These are phyloP conservation scores for Megamerina dolium DNA, from an alignment of 2,888 invertebrate genomes.

Conservation along the genomic window DNA sequence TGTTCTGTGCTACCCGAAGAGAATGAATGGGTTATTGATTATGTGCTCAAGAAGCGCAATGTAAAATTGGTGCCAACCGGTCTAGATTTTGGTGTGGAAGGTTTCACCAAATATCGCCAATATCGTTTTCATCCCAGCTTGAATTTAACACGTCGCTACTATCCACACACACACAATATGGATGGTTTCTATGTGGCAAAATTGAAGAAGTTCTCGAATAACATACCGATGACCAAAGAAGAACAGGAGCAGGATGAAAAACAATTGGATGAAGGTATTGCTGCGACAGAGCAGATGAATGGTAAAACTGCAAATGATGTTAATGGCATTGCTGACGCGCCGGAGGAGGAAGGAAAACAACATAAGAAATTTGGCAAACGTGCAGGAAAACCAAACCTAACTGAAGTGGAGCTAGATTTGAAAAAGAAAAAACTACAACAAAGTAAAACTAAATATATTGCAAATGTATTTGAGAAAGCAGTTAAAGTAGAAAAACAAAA, in stretches of 20 bases:
- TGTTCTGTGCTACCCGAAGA: conserved; percentile 98
- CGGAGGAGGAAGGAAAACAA: conserved; percentile 24
- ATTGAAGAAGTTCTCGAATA: conserved; percentile 90
- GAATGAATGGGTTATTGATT: conserved; percentile 96
- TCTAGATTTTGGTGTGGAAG: conserved; percentile 91
- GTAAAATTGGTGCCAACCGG: conserved; percentile 92
- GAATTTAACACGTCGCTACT: conserved; percentile 83
- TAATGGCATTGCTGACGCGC: conserved; percentile 19
- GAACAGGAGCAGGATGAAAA: conserved; percentile 47
- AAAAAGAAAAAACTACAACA: conserved; percentile 43
- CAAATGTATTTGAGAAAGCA: conserved; percentile 46
- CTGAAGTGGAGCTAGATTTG: conserved; percentile 35
- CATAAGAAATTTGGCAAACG: conserved; percentile 34
- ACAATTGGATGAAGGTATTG: conserved; percentile 37
- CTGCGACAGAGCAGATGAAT: conserved; percentile 23
- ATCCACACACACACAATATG: conserved; percentile 98
- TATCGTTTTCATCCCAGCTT: conserved; percentile 85
- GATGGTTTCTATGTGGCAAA: conserved; percentile 99
- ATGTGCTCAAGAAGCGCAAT: conserved; percentile 84
- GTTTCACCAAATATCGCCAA: conserved; percentile 83
- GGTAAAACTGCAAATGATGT: conserved; percentile 10
- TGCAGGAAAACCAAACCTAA: conserved; percentile 40
- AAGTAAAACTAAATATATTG: conserved; percentile 41
- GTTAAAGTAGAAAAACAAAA: conserved; percentile 34
- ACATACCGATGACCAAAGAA: conserved; percentile 52